Evolutionary conservation across 2,888 invertebrate species (phyloP).

Genomic region (Idaea straminata): DNA sequence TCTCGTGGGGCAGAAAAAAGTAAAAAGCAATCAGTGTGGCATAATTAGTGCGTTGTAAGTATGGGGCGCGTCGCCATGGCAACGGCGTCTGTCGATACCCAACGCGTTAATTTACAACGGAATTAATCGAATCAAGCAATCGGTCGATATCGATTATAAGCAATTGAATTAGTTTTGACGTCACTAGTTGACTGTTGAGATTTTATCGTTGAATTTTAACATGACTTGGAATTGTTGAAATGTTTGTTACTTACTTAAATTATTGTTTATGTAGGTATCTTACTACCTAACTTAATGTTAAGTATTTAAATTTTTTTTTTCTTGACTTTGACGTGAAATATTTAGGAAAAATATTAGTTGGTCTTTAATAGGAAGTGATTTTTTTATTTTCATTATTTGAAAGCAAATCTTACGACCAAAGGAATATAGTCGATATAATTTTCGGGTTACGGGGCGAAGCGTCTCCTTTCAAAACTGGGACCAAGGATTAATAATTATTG

Average conservation of each 20-base stretch:
- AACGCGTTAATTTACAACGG: conserved; percentile 73
- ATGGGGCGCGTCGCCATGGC: conserved; percentile 75
- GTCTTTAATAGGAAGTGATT: no score
- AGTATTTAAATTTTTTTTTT: no score
- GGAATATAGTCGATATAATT: no score
- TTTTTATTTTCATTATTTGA: no score
- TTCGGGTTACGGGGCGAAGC: no score
- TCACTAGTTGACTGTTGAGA: conserved; percentile 28
- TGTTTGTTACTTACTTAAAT: neutral
- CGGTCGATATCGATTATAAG: conserved; percentile 62
- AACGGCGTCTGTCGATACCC: conserved; percentile 73
- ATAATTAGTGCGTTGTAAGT: conserved; percentile 80
- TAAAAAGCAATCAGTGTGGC: conserved; percentile 80
- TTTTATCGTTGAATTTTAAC: neutral
- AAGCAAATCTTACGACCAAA: no score
- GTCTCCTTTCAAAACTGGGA: no score
- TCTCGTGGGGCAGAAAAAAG: conserved; percentile 77
- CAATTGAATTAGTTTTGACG: conserved; percentile 49
- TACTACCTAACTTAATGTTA: no score
- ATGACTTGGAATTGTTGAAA: neutral
- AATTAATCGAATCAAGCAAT: conserved; percentile 75
- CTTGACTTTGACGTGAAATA: no score
- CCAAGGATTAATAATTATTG: no score
- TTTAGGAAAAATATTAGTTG: no score
- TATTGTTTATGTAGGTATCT: neutral